These are phyloP conservation scores for Drosophila kurseongensis DNA, from an alignment of 1,140 invertebrate species.

Conservation along the genomic window DNA sequence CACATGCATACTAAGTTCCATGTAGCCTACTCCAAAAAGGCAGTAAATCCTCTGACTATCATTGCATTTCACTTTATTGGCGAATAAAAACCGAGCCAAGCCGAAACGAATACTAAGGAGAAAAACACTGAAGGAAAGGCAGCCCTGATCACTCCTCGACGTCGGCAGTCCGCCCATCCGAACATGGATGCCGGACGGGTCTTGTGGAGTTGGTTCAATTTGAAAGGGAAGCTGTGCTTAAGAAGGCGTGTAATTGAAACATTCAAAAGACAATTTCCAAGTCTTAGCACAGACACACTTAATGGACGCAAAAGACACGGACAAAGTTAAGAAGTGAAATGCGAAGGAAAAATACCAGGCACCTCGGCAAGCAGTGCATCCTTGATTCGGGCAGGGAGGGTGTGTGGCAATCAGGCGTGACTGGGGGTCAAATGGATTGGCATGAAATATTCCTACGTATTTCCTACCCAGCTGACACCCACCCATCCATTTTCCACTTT, in stretches of 20 bases:
- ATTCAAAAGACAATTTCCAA: constrained; percentile 85
- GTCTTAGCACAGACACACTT: constrained; percentile 85
- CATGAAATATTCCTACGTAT: constrained; percentile 56
- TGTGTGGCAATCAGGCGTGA: constrained; percentile 69
- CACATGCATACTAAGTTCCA: constrained; percentile 47
- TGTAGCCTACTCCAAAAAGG: constrained; percentile 56
- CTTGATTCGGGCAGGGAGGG: constrained; percentile 13
- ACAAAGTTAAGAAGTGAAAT: constrained; percentile 81
- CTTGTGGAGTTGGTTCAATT: constrained; percentile 69
- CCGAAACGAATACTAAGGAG: constrained; percentile 37
- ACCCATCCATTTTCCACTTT: background rate
- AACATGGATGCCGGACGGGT: constrained; percentile 29
- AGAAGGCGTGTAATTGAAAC: constrained; percentile 85
- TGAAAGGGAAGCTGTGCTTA: constrained; percentile 84
- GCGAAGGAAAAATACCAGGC: constrained; percentile 77
- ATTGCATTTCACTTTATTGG: constrained; percentile 80
- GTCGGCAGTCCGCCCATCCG: constrained; percentile 41
- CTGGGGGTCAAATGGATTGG: constrained; percentile 72
- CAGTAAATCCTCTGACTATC: constrained; percentile 79
- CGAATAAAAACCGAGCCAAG: constrained; percentile 72
- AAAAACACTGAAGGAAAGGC: constrained; percentile 17
- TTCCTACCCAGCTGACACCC: constrained; percentile 19
- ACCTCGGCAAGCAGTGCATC: constrained; percentile 41
- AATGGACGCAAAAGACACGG: constrained; percentile 81
- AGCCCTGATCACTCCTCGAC: constrained; percentile 44